Evolutionary conservation across 1,140 invertebrate species (phyloP), one percentile per base, ranked within the genome.

Genomic region (Meloidogyne hapla): DNA sequence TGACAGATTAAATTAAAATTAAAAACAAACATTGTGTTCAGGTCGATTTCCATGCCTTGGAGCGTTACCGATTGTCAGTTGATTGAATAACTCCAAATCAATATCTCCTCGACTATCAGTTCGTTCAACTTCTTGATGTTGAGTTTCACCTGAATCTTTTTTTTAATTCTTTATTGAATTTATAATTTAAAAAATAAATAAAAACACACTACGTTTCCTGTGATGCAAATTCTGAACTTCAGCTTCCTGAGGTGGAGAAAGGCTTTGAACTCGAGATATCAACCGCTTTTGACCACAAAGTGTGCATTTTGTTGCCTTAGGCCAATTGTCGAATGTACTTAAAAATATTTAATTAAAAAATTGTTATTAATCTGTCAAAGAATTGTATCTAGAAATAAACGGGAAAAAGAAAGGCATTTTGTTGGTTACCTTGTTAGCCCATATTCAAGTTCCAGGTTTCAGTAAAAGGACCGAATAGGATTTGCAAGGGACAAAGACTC

Each of bases 261-360:
- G 38, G 21, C 25, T 38, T 48, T n/a, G 40, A 9, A 21, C 45
- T 12, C 45, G 38, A 28, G 33, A 21, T 70, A 45, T 18, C 21
- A 21, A 65, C 40, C 66, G 56, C 25, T 64, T 45, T 6, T 38
- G 26, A 42, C 72, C 64, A 74, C 77, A 78, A 69, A 78, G 56
- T 65, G 77, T 78, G 28, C 77, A 78, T 56, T 62, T 69, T 18
- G 40, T 10, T 4, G 77, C 48, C 38, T 69, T 78, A 9, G 77
- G 77, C 77, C 77, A 78, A 71, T 78, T 78, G 38, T 62, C 69
- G 33, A 74, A 78, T 25, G 77, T 78, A 62, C 71, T 73, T 10
- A 73, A 73, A 73, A 25, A 38, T 13, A 33, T 13, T 69, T 69
- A 40, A 69, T n/a, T 21, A 28, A 40, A 40, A 15, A 5, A 28